Evolutionary conservation across 2,113 vertebrate genomes (phyloP).

Genomic region (Neofelis nebulosa): DNA sequence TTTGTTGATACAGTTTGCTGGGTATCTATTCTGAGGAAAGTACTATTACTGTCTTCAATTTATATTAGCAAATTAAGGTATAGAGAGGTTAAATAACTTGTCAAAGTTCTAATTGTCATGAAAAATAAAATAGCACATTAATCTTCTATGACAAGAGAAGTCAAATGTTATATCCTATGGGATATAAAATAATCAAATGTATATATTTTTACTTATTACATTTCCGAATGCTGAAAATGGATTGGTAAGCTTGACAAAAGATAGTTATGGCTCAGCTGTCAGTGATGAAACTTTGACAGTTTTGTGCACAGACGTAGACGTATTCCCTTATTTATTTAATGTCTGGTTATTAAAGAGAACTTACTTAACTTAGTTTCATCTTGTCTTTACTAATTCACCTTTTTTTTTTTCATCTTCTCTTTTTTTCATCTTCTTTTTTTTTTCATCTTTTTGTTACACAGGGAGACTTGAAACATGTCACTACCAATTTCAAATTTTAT

Average conservation of each 20-base stretch:
- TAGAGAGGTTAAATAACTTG: not conserved
- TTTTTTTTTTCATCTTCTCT: too few species aligned
- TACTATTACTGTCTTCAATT: not conserved
- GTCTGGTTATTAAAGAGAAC: not conserved
- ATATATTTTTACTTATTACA: not conserved
- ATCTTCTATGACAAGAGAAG: not conserved
- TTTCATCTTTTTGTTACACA: not conserved
- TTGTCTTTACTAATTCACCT: not conserved
- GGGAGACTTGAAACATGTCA: not conserved
- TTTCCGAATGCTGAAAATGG: not conserved
- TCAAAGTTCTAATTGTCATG: not conserved
- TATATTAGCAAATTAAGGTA: not conserved
- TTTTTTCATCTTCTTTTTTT: conserved; percentile 9
- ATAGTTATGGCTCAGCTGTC: not conserved
- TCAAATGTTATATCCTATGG: not conserved
- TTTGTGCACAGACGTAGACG: not conserved
- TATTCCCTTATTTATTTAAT: not conserved
- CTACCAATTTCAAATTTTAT: not conserved
- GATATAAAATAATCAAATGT: not conserved
- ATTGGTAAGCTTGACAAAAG: not conserved
- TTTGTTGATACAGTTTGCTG: not conserved
- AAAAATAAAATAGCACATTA: not conserved
- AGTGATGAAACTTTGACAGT: not conserved
- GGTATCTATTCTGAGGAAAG: not conserved
- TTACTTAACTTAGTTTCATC: not conserved